These are phyloP conservation scores for Dromococcyx pavoninus DNA, from an alignment of 2,797 vertebrate species.

Conservation along the genomic window DNA sequence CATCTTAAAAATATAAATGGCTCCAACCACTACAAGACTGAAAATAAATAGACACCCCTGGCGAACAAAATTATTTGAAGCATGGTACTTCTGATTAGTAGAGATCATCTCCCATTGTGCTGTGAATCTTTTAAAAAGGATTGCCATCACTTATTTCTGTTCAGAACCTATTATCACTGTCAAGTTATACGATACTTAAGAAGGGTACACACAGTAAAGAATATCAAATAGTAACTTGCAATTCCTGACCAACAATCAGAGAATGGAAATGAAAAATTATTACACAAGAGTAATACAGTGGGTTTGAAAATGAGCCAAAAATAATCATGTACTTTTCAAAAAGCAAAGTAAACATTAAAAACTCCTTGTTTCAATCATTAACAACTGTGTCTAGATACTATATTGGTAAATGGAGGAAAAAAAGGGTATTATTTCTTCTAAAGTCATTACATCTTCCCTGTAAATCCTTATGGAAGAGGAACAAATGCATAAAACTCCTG, in stretches of 20 bases:
- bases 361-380: neutral
- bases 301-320: neutral
- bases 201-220: neutral
- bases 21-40: conserved; percentile 16
- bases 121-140: conserved; percentile 35
- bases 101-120: conserved; percentile 8
- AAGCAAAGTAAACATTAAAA: neutral
- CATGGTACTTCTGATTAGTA: conserved; percentile 8
- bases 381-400: neutral
- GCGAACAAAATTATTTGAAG: conserved; percentile 58
- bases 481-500: neutral
- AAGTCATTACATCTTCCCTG: neutral
- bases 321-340: neutral
- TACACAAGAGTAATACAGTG: neutral
- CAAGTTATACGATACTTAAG: neutral
- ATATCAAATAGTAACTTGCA: conserved; percentile 12
- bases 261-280: neutral
- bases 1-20: conserved; percentile 57
- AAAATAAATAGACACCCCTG: conserved; percentile 45
- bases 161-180: neutral
- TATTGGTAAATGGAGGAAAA: neutral
- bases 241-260: neutral
- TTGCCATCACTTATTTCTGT: conserved; percentile 8
- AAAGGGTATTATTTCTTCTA: neutral
- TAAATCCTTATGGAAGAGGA: neutral